Percentiles rank a stretch among this genome's conserved stretches.
These are phyloP conservation scores for Metridium senile DNA, from an alignment of 92 coral and sea anemone species.

Conservation along the genomic window DNA sequence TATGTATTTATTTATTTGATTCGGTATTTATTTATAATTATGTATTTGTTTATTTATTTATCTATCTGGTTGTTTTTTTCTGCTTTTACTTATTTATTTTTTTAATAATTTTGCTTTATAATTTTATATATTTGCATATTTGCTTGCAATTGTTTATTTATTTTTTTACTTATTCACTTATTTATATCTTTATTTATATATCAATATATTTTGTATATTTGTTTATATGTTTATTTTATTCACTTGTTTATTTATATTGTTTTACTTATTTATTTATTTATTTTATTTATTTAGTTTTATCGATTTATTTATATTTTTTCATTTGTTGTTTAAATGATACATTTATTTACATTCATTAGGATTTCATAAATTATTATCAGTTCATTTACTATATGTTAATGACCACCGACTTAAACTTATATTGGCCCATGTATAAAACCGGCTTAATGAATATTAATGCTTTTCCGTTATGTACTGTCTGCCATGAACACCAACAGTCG, in stretches of 20 bases:
- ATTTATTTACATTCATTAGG: background rate
- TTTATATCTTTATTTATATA: too few species aligned
- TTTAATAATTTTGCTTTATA: background rate
- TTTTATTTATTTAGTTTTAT: too few species aligned
- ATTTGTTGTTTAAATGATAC: too few species aligned
- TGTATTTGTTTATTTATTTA: too few species aligned
- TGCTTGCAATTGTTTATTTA: background rate
- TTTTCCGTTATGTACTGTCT: background rate
- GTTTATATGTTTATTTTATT: background rate
- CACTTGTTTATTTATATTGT: too few species aligned
- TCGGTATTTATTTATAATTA: too few species aligned
- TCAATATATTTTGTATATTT: background rate
- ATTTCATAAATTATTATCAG: background rate
- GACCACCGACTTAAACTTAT: background rate
- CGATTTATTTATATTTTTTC: too few species aligned
- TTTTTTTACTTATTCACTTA: background rate
- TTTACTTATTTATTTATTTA: too few species aligned
- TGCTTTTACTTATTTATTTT: background rate
- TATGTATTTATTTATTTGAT: too few species aligned
- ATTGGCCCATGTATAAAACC: background rate
- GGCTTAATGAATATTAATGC: background rate
- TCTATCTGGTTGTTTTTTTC: background rate
- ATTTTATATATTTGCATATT: background rate
- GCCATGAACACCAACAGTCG: background rate
- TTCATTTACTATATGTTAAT: background rate